Conservation (phyloP, 2,797 vertebrate genomes). For the Gymnopithys bicolor region DNA sequence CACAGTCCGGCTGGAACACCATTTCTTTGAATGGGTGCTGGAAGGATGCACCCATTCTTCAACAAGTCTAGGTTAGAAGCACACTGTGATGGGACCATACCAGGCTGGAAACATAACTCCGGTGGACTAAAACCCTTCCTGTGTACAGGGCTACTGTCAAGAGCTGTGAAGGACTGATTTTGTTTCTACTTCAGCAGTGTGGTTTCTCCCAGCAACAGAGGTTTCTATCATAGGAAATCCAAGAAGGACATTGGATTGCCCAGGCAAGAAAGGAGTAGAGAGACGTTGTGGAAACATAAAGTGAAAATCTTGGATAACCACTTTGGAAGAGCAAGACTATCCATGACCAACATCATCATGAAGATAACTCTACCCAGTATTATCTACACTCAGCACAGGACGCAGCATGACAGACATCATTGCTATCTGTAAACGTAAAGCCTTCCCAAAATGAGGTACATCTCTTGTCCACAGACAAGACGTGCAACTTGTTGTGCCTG, state of each 20-base stretch:
- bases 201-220: not conserved
- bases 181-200: not conserved
- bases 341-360: not conserved
- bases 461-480: not conserved
- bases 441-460: not conserved
- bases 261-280: not conserved
- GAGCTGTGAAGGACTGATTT: not conserved
- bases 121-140: not conserved
- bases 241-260: not conserved
- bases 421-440: not conserved
- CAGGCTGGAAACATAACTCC: not conserved
- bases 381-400: not conserved
- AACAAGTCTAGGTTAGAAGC: not conserved
- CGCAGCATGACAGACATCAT: not conserved
- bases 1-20: not conserved
- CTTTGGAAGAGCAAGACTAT: not conserved
- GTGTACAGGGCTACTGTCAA: fast-evolving
- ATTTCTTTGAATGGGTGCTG: not conserved
- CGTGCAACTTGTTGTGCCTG: not conserved
- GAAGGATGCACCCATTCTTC: not conserved
- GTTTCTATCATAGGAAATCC: not conserved
- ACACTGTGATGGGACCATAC: fast-evolving
- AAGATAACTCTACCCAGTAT: not conserved
- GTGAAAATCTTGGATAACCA: not conserved
- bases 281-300: not conserved